These are phyloP conservation scores for Bos taurus DNA, from an alignment of 2,113 vertebrate genomes.

Conservation along the genomic window ARS-UCD2.0 NC_037331.1:64494501-64495000, in stretches of 20 bases:
- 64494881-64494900: not conserved
- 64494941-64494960: not conserved
- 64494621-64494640: not conserved
- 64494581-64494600: not conserved
- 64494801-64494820: not conserved
- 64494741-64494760: not conserved
- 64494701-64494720: not conserved
- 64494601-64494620: not conserved
- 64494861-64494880: not conserved
- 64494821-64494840: not conserved
- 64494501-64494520: not conserved
- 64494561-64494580: not conserved
- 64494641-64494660: not conserved
- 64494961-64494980: not conserved
- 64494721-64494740: not conserved
- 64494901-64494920: not conserved
- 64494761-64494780: not conserved
- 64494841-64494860: not conserved
- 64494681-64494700: not conserved
- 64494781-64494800: not conserved
- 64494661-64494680: not conserved
- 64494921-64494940: not conserved
- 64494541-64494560: not conserved
- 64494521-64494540: not conserved
- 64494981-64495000: not conserved